Conservation (phyloP, 2,888 invertebrate genomes). For the Branchellion lobata region DNA sequence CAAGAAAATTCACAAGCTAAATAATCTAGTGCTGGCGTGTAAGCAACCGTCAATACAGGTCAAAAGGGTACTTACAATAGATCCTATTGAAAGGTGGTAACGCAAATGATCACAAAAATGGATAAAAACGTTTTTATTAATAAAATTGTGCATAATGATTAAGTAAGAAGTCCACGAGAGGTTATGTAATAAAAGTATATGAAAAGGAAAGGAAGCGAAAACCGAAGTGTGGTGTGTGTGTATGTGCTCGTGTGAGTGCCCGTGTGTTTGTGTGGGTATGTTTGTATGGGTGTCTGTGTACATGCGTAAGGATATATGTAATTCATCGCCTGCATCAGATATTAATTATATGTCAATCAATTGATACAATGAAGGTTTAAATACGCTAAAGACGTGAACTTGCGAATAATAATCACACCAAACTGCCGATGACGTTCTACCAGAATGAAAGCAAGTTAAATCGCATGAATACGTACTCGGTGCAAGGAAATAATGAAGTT, state of each 20-base stretch:
- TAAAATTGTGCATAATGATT: neutral
- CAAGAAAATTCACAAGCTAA: conserved; percentile 16
- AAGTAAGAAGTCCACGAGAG: neutral
- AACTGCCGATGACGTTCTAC: conserved; percentile 1
- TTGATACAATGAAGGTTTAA: neutral
- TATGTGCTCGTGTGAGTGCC: too few relatives aligned
- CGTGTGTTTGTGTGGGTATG: too few relatives aligned
- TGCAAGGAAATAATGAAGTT: neutral
- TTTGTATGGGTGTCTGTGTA: too few relatives aligned
- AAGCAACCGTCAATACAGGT: conserved; percentile 12
- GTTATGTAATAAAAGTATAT: neutral
- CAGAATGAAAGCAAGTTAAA: neutral
- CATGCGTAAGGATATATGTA: too few relatives aligned
- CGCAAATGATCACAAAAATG: conserved; percentile 7
- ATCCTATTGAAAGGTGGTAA: neutral
- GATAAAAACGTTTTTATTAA: neutral
- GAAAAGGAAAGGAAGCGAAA: neutral
- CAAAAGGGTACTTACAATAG: conserved; percentile 14
- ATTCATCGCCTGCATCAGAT: too few relatives aligned
- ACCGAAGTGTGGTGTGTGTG: neutral
- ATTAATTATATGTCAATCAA: too few relatives aligned
- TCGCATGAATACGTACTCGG: neutral
- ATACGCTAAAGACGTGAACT: neutral
- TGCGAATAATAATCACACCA: neutral
- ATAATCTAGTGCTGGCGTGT: neutral